Percentiles rank a stretch among this genome's conserved stretches.
Conservation (phyloP, 2,888 invertebrate species). For the Catonia carolina region DNA sequence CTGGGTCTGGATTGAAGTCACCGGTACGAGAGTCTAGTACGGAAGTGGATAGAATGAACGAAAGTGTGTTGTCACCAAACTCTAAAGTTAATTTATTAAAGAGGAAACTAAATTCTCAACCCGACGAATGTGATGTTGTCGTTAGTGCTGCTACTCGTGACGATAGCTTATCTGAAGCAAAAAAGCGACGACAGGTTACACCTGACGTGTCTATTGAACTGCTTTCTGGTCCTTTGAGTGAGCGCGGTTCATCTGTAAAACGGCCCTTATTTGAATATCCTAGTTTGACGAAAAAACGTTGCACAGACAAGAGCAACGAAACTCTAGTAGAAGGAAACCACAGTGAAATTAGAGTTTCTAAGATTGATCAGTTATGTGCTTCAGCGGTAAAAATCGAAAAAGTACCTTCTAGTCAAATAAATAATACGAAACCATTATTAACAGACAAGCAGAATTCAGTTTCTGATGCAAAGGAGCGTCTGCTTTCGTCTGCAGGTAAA, state of each 20-base stretch:
- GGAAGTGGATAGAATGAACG: not conserved
- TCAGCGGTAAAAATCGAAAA: slow-evolving; percentile 27
- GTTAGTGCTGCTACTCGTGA: slow-evolving; percentile 3
- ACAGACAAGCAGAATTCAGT: not conserved
- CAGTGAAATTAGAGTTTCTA: slow-evolving; percentile 30
- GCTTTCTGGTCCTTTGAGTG: slow-evolving; percentile 30
- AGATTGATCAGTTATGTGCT: slow-evolving; percentile 25
- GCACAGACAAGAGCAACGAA: slow-evolving; percentile 15
- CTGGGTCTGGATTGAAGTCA: not conserved
- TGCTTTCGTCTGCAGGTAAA: not conserved
- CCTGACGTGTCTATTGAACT: slow-evolving; percentile 36
- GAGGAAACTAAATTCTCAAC: slow-evolving; percentile 28
- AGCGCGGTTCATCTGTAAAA: slow-evolving; percentile 6
- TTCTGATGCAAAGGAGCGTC: not conserved
- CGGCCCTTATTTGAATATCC: slow-evolving; percentile 14
- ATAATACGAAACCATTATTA: not conserved
- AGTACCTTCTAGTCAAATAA: slow-evolving; percentile 10
- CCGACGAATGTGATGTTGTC: slow-evolving; percentile 7
- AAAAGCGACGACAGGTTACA: slow-evolving; percentile 32
- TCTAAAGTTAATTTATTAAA: slow-evolving; percentile 29
- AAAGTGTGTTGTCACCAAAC: too few relatives aligned
- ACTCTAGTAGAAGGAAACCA: slow-evolving; percentile 13
- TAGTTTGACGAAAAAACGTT: slow-evolving; percentile 18
- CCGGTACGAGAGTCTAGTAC: not conserved
- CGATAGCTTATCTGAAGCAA: slow-evolving; percentile 27